A percentile compares a stretch with the other conserved stretches of the same genome.
Conservation (phyloP, 2,888 invertebrate genomes). For the Hyppa rectilinea region DNA sequence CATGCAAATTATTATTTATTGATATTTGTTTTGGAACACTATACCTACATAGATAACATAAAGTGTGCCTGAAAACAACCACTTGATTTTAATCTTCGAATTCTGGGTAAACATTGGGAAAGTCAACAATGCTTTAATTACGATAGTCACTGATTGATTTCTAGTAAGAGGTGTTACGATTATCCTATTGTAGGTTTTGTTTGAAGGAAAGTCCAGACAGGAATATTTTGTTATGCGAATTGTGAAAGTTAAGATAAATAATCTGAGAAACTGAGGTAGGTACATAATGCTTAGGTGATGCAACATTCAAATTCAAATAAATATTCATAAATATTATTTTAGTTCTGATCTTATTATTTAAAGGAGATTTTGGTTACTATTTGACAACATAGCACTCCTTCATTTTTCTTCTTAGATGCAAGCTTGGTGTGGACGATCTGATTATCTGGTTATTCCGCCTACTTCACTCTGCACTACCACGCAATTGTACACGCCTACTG, state of each 20-base stretch:
- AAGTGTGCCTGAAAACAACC: constrained; percentile 19
- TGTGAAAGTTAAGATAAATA: too few species aligned
- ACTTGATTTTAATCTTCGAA: constrained; percentile 40
- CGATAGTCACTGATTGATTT: constrained; percentile 23
- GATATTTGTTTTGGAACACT: constrained; percentile 29
- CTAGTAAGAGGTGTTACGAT: neutral
- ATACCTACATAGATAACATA: constrained; percentile 21
- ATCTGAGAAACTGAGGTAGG: too few species aligned
- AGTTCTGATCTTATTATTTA: neutral
- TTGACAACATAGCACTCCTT: neutral
- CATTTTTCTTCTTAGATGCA: neutral
- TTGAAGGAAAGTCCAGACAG: constrained; percentile 5
- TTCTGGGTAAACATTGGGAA: constrained; percentile 27
- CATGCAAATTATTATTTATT: constrained; percentile 17
- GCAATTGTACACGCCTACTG: neutral
- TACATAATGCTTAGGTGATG: neutral
- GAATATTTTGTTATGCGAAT: neutral
- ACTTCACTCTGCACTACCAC: neutral
- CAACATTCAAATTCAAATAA: too few species aligned
- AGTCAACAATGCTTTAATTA: constrained; percentile 20
- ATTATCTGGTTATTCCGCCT: neutral
- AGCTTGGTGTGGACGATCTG: neutral
- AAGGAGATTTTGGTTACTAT: neutral
- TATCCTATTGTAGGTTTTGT: constrained; percentile 4
- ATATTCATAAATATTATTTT: neutral